These are phyloP conservation scores for Oligia fasciuncula DNA, from an alignment of 2,888 invertebrate species.

Conservation along the genomic window DNA sequence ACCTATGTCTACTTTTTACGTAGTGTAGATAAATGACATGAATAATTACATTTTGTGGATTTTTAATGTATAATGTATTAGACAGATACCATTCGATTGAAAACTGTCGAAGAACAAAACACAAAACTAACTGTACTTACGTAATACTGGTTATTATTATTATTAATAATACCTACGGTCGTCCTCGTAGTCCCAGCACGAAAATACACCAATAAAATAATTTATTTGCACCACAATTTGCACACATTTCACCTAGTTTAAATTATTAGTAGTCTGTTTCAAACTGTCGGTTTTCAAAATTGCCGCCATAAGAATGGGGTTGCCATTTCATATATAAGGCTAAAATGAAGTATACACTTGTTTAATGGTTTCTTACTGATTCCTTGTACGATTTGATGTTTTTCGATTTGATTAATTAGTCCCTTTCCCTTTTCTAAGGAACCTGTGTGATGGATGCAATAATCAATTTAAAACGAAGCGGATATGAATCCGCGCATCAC, in stretches of 20 bases:
- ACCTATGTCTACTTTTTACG: neutral
- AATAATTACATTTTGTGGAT: neutral
- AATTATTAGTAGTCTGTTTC: too few species aligned
- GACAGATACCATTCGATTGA: neutral
- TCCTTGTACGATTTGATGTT: neutral
- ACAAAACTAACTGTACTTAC: neutral
- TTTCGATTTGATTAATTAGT: neutral
- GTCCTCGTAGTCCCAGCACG: neutral
- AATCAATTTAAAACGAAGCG: neutral
- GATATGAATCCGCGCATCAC: neutral
- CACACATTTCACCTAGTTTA: neutral
- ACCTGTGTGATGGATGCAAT: neutral
- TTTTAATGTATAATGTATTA: neutral
- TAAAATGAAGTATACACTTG: neutral
- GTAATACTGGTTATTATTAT: neutral
- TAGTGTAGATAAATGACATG: neutral
- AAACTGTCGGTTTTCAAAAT: neutral
- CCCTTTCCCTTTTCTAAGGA: neutral
- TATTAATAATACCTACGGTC: neutral
- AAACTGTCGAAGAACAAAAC: neutral
- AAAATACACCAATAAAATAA: neutral
- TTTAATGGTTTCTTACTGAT: neutral
- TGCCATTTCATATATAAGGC: conserved; percentile 3
- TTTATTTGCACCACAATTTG: neutral
- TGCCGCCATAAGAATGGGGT: neutral